Percentiles rank a stretch among this genome's conserved stretches.
Conservation (phyloP, 2,113 vertebrate genomes). For the Plecturocebus donacophilus region DNA sequence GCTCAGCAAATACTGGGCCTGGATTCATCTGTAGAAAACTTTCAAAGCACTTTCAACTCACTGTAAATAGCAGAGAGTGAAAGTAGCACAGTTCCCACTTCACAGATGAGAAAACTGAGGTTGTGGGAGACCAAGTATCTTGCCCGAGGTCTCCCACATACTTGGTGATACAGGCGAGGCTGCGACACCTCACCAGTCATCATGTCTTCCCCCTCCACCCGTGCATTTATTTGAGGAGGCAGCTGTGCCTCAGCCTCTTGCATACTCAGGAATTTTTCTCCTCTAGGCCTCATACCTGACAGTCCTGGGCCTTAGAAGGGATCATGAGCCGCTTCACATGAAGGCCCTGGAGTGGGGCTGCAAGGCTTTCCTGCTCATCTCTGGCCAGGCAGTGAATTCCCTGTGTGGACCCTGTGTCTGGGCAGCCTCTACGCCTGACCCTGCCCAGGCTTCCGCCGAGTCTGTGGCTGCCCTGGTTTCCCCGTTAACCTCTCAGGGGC, state of each 20-base stretch:
- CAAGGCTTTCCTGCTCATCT: not conserved
- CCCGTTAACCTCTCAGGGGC: not conserved
- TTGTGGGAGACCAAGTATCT: rapidly evolving
- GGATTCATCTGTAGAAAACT: not conserved
- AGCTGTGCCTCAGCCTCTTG: not conserved
- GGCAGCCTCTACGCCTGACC: not conserved
- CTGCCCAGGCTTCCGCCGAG: not conserved
- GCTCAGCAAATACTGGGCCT: not conserved
- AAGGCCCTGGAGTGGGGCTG: not conserved
- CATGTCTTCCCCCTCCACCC: not conserved
- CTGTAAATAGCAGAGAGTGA: not conserved
- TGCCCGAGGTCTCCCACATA: not conserved
- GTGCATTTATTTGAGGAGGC: not conserved
- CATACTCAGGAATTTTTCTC: not conserved
- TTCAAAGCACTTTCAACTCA: not conserved
- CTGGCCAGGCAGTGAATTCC: not conserved
- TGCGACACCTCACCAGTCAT: rapidly evolving
- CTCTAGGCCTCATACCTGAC: not conserved
- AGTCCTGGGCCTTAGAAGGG: not conserved
- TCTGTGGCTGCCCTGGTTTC: not conserved
- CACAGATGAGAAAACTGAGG: not conserved
- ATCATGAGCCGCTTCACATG: not conserved
- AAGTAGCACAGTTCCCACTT: not conserved
- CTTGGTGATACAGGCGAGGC: not conserved
- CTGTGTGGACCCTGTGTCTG: rapidly evolving